Evolutionary conservation across 2,888 invertebrate species (phyloP).

Genomic region (Andrena flavipes): DNA sequence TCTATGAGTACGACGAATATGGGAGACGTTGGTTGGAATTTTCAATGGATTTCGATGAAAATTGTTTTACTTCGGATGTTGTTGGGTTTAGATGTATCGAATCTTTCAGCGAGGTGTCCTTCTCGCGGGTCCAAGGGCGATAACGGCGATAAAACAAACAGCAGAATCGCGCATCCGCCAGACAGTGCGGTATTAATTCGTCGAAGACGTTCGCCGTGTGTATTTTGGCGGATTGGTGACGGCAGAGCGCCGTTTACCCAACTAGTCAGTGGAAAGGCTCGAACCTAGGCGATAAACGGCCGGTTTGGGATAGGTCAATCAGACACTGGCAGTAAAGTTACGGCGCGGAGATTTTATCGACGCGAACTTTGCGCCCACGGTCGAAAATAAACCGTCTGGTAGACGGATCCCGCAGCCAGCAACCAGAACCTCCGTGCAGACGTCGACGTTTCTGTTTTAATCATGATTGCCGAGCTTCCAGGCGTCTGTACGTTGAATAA

Average conservation of each 20-base stretch:
- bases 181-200: conserved; percentile 29
- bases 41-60: too few relatives aligned
- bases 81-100: too few relatives aligned
- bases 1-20: too few relatives aligned
- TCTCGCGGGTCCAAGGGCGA: neutral
- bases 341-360: conserved; percentile 20
- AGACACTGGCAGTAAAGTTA: neutral
- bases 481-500: too few relatives aligned
- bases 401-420: conserved; percentile 1
- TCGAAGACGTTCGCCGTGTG: conserved; percentile 26
- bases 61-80: too few relatives aligned
- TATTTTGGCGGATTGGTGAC: conserved; percentile 41
- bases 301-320: conserved; percentile 54
- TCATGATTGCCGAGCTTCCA: neutral
- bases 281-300: conserved; percentile 42
- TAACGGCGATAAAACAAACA: neutral
- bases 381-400: conserved; percentile 36
- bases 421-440: conserved; percentile 6
- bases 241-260: conserved; percentile 8
- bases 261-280: conserved; percentile 19
- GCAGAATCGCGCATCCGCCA: conserved; percentile 8
- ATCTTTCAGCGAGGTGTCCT: neutral
- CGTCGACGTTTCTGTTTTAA: neutral
- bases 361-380: conserved; percentile 27
- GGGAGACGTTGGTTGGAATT: too few relatives aligned